A percentile compares a stretch with the other conserved stretches of the same genome.
Evolutionary conservation across 2,888 invertebrate genomes (phyloP).

Genomic region (Halocaridina rubra): DNA sequence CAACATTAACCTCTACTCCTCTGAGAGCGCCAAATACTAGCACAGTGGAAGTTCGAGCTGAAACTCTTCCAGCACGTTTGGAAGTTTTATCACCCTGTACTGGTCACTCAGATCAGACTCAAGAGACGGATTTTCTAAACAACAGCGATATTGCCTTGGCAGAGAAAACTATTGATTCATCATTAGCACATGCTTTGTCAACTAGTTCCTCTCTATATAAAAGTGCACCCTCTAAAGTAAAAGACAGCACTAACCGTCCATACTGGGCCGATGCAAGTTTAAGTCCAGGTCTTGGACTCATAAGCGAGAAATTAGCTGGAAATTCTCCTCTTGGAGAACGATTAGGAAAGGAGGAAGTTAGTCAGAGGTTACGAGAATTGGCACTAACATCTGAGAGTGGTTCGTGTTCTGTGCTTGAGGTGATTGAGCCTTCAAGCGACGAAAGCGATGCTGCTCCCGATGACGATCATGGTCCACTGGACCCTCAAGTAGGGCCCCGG

Average conservation of each 20-base stretch:
- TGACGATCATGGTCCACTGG: constrained; percentile 18
- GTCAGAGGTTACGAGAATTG: constrained; percentile 64
- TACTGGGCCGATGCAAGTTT: constrained; percentile 55
- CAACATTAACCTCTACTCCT: constrained; percentile 39
- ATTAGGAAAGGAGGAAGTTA: constrained; percentile 64
- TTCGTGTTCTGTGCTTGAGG: constrained; percentile 66
- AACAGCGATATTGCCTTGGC: constrained; percentile 26
- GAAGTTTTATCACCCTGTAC: constrained; percentile 31
- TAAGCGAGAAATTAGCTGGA: constrained; percentile 32
- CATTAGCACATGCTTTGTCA: neutral
- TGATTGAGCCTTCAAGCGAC: constrained; percentile 67
- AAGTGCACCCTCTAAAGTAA: constrained; percentile 17
- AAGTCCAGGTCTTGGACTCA: constrained; percentile 43
- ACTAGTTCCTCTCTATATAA: constrained; percentile 7
- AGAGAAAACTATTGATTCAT: neutral
- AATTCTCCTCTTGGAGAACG: constrained; percentile 19
- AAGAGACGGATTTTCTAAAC: constrained; percentile 35
- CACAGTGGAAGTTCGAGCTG: constrained; percentile 17
- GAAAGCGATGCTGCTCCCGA: constrained; percentile 64
- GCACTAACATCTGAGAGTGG: constrained; percentile 65
- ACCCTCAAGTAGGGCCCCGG: constrained; percentile 5
- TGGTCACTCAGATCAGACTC: constrained; percentile 3
- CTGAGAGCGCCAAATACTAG: neutral
- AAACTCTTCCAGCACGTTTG: constrained; percentile 35
- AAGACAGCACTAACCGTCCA: constrained; percentile 30